A percentile compares a stretch with the other conserved stretches of the same genome.
These are phyloP conservation scores for Calycopis cecrops DNA, from an alignment of 1,140 invertebrate genomes.

Conservation along the genomic window DNA sequence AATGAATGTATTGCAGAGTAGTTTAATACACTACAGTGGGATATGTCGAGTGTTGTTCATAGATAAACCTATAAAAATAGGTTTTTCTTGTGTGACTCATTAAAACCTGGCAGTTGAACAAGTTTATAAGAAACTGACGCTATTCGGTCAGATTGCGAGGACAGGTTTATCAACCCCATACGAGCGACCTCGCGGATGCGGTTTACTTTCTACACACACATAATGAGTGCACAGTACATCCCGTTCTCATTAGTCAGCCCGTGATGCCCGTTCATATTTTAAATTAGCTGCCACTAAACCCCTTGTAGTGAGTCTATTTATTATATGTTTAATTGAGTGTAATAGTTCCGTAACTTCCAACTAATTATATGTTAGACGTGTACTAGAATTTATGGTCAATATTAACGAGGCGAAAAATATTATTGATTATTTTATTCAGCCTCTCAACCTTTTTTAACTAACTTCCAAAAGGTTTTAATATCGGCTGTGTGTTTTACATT, in stretches of 20 bases:
- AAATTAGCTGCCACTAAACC: conserved; percentile 6
- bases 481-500: too few relatives aligned
- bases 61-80: too few relatives aligned
- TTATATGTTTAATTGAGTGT: conserved; percentile 8
- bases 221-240: conserved; percentile 50
- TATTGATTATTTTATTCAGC: too few relatives aligned
- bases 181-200: conserved; percentile 54
- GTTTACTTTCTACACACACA: conserved; percentile 56
- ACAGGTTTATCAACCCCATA: conserved; percentile 58
- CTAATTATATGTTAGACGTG: conserved; percentile 4
- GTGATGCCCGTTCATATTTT: neutral
- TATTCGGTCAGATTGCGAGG: conserved; percentile 32
- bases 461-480: too few relatives aligned
- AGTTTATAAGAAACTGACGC: conserved; percentile 51
- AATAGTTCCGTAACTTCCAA: conserved; percentile 3
- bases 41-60: too few relatives aligned
- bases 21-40: too few relatives aligned
- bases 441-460: too few relatives aligned
- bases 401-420: too few relatives aligned
- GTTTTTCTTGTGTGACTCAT: conserved; percentile 25
- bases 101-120: conserved; percentile 45
- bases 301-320: conserved; percentile 3
- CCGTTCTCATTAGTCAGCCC: conserved; percentile 36
- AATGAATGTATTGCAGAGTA: too few relatives aligned
- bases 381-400: too few relatives aligned